Conservation (phyloP, 2,113 vertebrate genomes). For the Calonectris borealis region DNA sequence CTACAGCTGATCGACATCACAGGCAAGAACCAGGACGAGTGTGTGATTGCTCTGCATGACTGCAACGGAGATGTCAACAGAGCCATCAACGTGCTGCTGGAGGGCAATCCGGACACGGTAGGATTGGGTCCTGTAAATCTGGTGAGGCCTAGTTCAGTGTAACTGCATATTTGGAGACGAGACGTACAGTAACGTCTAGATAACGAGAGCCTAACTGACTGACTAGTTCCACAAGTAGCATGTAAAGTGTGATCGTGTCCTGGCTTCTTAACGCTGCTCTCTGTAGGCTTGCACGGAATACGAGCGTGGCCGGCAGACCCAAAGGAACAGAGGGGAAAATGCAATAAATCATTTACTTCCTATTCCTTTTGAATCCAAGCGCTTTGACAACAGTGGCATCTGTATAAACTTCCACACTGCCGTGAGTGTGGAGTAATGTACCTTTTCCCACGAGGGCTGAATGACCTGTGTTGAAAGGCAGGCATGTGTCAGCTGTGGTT, state of each 20-base stretch:
- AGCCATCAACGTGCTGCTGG: slow-evolving; percentile 97
- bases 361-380: not conserved
- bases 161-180: not conserved
- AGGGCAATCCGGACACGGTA: slow-evolving; percentile 98
- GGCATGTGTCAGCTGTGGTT: not conserved
- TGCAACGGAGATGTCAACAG: slow-evolving; percentile 97
- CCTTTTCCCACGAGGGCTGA: not conserved
- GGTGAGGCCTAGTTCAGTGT: not conserved
- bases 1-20: slow-evolving; percentile 96
- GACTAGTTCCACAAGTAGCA: not conserved
- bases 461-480: not conserved
- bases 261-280: not conserved
- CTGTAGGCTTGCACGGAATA: not conserved
- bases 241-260: not conserved
- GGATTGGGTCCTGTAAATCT: slow-evolving; percentile 1
- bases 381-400: not conserved
- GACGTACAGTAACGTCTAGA: not conserved
- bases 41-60: slow-evolving; percentile 97
- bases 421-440: not conserved
- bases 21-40: slow-evolving; percentile 98
- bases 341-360: not conserved
- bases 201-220: not conserved
- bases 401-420: not conserved
- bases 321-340: not conserved
- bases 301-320: not conserved